phyloP scores from a whole-genome alignment of 1,140 invertebrate genomes.

The Apis florea region DNA sequence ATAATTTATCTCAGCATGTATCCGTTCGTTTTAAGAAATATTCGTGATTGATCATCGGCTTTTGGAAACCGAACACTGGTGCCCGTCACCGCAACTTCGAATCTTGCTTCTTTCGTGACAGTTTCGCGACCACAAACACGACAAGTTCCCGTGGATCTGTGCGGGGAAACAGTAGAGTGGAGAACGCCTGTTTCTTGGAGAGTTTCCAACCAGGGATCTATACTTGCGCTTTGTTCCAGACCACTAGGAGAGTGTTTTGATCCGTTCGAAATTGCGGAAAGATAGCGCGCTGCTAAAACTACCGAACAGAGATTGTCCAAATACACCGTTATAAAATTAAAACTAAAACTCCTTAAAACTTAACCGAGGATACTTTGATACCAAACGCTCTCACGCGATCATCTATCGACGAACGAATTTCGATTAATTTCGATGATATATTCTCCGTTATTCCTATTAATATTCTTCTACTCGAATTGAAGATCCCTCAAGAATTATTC shows the following conservation, averaged over 20 bases:
- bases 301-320: background rate
- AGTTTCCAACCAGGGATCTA: constrained; percentile 39
- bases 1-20: no score
- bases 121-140: constrained; percentile 21
- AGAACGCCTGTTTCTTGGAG: constrained; percentile 22
- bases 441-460: no score
- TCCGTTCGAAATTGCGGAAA: background rate
- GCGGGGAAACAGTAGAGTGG: background rate
- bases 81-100: constrained; percentile 11
- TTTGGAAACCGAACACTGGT: no score
- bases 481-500: no score
- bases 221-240: background rate
- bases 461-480: no score
- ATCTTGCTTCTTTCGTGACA: constrained; percentile 17
- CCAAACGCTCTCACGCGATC: background rate
- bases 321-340: background rate
- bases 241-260: constrained; percentile 6
- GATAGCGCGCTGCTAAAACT: background rate
- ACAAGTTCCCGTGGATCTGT: constrained; percentile 14
- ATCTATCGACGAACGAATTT: background rate
- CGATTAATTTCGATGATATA: no score
- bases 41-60: background rate
- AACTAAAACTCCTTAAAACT: background rate
- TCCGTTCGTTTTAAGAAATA: no score
- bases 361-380: background rate